Percentiles rank a stretch among this genome's conserved stretches.
These are phyloP conservation scores for Leptinotarsa rubiginosa DNA, from an alignment of 2,888 invertebrate species.

Conservation along the genomic window DNA sequence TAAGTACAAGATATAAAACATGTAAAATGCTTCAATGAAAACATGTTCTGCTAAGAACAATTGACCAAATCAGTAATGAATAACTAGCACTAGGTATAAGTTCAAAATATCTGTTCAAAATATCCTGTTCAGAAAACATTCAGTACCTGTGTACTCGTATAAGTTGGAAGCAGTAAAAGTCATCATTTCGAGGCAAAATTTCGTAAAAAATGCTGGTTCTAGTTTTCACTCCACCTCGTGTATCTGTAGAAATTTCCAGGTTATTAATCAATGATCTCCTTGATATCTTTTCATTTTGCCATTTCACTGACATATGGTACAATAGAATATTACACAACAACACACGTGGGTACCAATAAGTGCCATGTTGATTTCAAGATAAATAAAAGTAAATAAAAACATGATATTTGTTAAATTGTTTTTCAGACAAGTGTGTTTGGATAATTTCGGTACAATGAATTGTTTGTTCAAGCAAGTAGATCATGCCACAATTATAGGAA, in stretches of 20 bases:
- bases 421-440: slow-evolving; percentile 35
- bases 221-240: not conserved
- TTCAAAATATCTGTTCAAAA: too few relatives aligned
- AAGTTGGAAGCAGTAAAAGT: too few relatives aligned
- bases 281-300: slow-evolving; percentile 5
- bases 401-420: slow-evolving; percentile 39
- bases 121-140: too few relatives aligned
- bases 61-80: too few relatives aligned
- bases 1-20: too few relatives aligned
- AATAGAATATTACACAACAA: slow-evolving; percentile 14
- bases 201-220: not conserved
- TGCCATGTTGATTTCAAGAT: slow-evolving; percentile 46
- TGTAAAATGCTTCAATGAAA: too few relatives aligned
- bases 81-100: too few relatives aligned
- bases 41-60: too few relatives aligned
- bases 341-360: slow-evolving; percentile 45
- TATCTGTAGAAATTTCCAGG: slow-evolving; percentile 3
- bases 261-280: not conserved
- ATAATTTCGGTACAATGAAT: slow-evolving; percentile 36
- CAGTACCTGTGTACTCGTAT: too few relatives aligned
- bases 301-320: slow-evolving; percentile 14
- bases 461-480: slow-evolving; percentile 19
- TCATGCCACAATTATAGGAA: slow-evolving; percentile 22
- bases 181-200: not conserved
- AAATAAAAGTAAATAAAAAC: slow-evolving; percentile 47